phyloP scores from a whole-genome alignment of 2,113 vertebrate species.

The Probosciger aterrimus region DNA sequence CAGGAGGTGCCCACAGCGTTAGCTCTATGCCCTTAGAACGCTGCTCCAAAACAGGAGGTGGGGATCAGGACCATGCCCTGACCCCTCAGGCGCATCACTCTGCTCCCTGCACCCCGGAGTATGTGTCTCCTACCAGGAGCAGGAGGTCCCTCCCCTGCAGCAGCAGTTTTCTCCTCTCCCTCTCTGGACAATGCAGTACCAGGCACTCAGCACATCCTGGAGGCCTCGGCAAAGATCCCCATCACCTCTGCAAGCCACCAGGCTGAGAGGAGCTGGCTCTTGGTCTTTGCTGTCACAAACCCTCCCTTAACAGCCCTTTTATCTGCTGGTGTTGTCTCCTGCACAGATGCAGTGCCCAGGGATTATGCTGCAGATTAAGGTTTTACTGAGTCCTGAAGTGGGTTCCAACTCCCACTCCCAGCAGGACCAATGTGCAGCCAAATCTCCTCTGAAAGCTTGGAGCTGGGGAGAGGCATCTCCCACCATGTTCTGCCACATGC shows the following conservation, averaged over 20 bases:
- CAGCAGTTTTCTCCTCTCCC: not conserved
- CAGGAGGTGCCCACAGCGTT: not conserved
- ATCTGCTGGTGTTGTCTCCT: not conserved
- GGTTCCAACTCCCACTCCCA: constrained; percentile 15
- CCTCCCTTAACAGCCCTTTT: not conserved
- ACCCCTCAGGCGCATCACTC: fast-evolving
- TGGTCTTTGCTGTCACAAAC: not conserved
- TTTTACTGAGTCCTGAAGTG: constrained; percentile 27
- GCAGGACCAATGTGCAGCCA: not conserved
- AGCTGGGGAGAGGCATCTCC: not conserved
- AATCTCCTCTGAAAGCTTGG: not conserved
- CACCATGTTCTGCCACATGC: fast-evolving
- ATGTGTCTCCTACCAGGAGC: fast-evolving
- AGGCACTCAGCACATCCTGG: not conserved
- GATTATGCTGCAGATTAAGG: constrained; percentile 50
- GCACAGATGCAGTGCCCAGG: constrained; percentile 16
- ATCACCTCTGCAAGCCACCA: not conserved
- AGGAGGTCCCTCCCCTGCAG: not conserved
- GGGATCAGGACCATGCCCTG: not conserved
- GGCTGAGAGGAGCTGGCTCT: not conserved
- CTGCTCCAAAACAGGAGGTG: not conserved
- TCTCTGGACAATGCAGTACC: not conserved
- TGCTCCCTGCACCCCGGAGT: not conserved
- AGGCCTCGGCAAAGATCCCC: not conserved
- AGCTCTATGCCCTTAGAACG: not conserved